Conservation (phyloP, 2,888 invertebrate species). For the Drosophila quasianomalipes region DNA sequence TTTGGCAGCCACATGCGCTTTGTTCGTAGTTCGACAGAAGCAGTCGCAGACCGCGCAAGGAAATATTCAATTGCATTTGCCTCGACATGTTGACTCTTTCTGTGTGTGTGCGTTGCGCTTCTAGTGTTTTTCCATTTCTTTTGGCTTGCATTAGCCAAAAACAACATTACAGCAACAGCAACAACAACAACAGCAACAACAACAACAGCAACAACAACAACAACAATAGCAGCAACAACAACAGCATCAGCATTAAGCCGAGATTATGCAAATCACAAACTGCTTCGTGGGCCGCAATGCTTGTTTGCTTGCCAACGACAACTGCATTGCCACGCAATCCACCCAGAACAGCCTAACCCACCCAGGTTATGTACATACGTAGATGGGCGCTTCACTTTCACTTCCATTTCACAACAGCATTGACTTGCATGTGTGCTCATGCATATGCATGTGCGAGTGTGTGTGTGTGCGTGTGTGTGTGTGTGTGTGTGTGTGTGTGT, state of each 20-base stretch:
- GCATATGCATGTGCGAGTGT: slow-evolving; percentile 43
- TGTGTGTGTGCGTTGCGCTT: slow-evolving; percentile 2
- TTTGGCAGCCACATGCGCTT: slow-evolving; percentile 53
- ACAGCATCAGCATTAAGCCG: slow-evolving; percentile 41
- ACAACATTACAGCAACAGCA: slow-evolving; percentile 6
- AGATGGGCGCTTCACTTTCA: slow-evolving; percentile 33
- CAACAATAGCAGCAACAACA: slow-evolving; percentile 12
- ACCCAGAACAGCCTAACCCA: not conserved
- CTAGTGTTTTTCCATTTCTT: slow-evolving; percentile 14
- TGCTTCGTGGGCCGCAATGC: slow-evolving; percentile 39
- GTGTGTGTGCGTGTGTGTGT: slow-evolving; percentile 7
- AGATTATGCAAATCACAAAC: slow-evolving; percentile 64
- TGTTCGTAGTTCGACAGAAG: slow-evolving; percentile 33
- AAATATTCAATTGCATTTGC: slow-evolving; percentile 56
- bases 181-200: slow-evolving; percentile 3
- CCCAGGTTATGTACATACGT: not conserved
- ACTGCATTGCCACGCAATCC: slow-evolving; percentile 31
- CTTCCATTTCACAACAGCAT: slow-evolving; percentile 40
- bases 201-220: slow-evolving; percentile 13
- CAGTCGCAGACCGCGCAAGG: slow-evolving; percentile 22
- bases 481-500: slow-evolving; percentile 7
- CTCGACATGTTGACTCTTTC: slow-evolving; percentile 10
- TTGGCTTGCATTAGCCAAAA: slow-evolving; percentile 6
- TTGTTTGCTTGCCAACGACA: slow-evolving; percentile 37
- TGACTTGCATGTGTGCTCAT: slow-evolving; percentile 45